phyloP scores from a whole-genome alignment of 2,797 vertebrate genomes.

The Oreochromis grahami region DNA sequence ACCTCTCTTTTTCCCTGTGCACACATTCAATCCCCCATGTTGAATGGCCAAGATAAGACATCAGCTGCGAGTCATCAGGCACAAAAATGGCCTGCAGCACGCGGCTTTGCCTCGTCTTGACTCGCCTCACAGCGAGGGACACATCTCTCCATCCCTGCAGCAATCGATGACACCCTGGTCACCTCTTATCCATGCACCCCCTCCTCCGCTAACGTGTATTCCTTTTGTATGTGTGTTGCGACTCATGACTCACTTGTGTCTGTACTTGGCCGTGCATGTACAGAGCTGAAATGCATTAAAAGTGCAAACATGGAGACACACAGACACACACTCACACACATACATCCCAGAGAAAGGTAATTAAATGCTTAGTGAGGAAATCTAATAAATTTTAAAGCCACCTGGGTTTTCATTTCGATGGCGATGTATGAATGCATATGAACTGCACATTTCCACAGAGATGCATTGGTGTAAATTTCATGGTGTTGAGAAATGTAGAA shows the following conservation, averaged over 20 bases:
- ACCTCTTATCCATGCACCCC: constrained; percentile 31
- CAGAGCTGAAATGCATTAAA: constrained; percentile 25
- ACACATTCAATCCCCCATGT: constrained; percentile 48
- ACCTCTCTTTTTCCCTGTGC: neutral
- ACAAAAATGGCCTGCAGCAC: constrained; percentile 51
- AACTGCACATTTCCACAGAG: constrained; percentile 10
- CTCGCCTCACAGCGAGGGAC: constrained; percentile 50
- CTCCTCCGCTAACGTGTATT: constrained; percentile 18
- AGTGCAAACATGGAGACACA: constrained; percentile 14
- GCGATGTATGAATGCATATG: neutral
- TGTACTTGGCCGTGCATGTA: neutral
- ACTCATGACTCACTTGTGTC: constrained; percentile 50
- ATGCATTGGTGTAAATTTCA: neutral
- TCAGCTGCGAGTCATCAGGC: constrained; percentile 67
- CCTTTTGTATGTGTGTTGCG: constrained; percentile 13
- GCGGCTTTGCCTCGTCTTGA: constrained; percentile 51
- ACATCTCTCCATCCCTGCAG: constrained; percentile 48
- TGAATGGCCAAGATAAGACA: constrained; percentile 64
- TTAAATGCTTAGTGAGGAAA: constrained; percentile 20
- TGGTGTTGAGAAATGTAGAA: neutral
- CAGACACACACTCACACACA: neutral
- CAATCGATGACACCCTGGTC: constrained; percentile 61
- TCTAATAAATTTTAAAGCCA: constrained; percentile 21
- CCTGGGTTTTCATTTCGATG: constrained; percentile 18
- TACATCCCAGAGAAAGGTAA: constrained; percentile 2